Conservation (phyloP, 2,113 vertebrate genomes). For the Struthidea cinerea region DNA sequence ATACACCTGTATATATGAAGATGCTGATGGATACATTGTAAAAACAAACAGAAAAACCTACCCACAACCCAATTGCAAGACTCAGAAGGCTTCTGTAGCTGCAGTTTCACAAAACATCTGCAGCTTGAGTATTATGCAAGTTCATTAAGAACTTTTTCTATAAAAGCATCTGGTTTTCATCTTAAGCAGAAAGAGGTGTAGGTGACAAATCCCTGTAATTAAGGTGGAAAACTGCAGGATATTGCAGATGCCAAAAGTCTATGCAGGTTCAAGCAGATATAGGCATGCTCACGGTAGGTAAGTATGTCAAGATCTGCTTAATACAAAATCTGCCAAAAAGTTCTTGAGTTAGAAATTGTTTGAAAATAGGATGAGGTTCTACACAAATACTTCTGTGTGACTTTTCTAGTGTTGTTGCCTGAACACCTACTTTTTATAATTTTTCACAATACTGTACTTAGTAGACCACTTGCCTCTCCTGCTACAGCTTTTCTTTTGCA, state of each 20-base stretch:
- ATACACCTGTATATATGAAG: not conserved
- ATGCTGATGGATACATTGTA: not conserved
- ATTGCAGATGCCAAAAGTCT: not conserved
- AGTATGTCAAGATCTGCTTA: not conserved
- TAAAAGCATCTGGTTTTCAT: not conserved
- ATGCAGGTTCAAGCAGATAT: not conserved
- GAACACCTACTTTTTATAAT: not conserved
- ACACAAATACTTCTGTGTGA: not conserved
- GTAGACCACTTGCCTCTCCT: not conserved
- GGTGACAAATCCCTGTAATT: not conserved
- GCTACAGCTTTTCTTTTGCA: not conserved
- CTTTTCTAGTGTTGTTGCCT: not conserved
- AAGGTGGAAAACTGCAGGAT: not conserved
- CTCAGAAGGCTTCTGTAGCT: not conserved
- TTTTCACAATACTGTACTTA: not conserved
- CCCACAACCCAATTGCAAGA: not conserved
- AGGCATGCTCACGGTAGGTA: not conserved
- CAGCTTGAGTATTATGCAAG: not conserved
- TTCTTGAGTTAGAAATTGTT: not conserved
- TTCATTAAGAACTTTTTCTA: not conserved
- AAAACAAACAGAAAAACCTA: not conserved
- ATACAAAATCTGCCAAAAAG: not conserved
- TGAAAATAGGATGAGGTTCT: not conserved
- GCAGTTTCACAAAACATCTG: not conserved
- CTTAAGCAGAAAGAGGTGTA: not conserved